Evolutionary conservation across 1,140 invertebrate genomes (phyloP).

Genomic region (Holotrichia oblita): DNA sequence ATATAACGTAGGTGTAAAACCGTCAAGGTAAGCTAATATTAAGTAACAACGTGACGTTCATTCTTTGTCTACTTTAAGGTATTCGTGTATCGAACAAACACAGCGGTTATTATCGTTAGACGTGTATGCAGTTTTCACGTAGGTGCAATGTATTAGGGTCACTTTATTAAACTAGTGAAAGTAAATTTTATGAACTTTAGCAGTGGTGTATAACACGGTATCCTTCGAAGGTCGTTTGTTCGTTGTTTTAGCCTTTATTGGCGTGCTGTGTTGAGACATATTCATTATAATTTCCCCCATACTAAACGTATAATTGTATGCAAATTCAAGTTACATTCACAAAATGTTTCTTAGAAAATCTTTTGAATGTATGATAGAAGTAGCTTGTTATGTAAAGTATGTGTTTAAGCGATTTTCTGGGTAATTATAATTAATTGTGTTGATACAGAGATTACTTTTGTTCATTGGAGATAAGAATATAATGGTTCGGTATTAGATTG

Average conservation of each 20-base stretch:
- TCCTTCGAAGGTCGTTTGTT: conserved; percentile 23
- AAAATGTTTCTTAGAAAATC: neutral
- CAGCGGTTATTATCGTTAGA: neutral
- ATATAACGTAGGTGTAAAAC: too few species aligned
- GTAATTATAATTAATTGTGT: neutral
- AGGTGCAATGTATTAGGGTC: conserved; percentile 30
- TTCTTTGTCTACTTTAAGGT: neutral
- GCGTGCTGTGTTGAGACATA: neutral
- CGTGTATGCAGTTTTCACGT: conserved; percentile 24
- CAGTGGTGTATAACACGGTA: neutral
- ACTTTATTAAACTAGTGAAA: conserved; percentile 25
- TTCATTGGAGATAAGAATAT: too few species aligned
- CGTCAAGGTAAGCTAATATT: neutral
- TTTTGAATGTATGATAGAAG: too few species aligned
- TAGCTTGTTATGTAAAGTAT: neutral
- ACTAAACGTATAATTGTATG: neutral
- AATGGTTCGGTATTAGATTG: too few species aligned
- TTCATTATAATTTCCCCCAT: neutral
- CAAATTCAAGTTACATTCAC: neutral
- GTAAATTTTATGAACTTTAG: conserved; percentile 13
- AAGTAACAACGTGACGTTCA: neutral
- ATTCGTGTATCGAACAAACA: conserved; percentile 21
- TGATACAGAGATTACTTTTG: too few species aligned
- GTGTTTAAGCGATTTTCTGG: neutral
- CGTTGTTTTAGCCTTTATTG: neutral